Evolutionary conservation across 2,113 vertebrate genomes (phyloP), one percentile per base, ranked within the genome.

Genomic region (Ochotona curzoniae): DNA sequence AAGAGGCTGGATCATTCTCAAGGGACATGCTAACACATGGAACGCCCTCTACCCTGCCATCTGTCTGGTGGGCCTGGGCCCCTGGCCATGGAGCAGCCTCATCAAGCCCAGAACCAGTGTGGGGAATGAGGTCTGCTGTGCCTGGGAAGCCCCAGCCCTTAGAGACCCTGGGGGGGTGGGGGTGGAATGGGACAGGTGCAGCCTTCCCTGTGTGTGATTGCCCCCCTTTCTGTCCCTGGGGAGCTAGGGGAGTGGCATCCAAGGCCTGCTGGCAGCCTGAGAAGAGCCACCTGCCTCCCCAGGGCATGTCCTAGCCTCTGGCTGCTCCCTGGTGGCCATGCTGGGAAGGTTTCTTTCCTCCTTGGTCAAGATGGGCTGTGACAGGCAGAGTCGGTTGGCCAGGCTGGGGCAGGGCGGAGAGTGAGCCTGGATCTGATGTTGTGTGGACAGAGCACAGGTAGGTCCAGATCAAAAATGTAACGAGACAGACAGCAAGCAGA

Each of bases 271-370:
- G 38, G 14, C 26, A 51, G 30, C 51, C 63, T 54, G 1, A 3
- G 26, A 13, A 32, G 25, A 11, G 17, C 28, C n/a, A 61, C 63
- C 67, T 15, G 28, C 69, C 5, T 20, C 5, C 79, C 28, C 32
- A 11, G 78, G 30, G 23, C 76, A n/a, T 49, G 71, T 15, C 79
- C 61, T 81, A 28, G 60, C 66, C 30, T 11, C 73, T 32, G 21
- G 60, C 95, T 96, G 93, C 80, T 14, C 93, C 83, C 96, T 97
- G 60, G 79, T 94, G 96, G 94, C 25, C n/a, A 89, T 60, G 80
- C 8, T 26, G 26, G 86, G 85, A 88, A 88, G 38, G 47, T 83
- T 64, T 85, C 67, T 3, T 66, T 87, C 35, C 25, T 86, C 38
- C 38, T 66, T 23, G 26, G 47, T 64, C 60, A 57, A 32, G n/a